Percentiles rank a stretch among this genome's conserved stretches.
These are phyloP conservation scores for Montifringilla adamsi DNA, from an alignment of 2,113 vertebrate genomes.

Conservation along the genomic window DNA sequence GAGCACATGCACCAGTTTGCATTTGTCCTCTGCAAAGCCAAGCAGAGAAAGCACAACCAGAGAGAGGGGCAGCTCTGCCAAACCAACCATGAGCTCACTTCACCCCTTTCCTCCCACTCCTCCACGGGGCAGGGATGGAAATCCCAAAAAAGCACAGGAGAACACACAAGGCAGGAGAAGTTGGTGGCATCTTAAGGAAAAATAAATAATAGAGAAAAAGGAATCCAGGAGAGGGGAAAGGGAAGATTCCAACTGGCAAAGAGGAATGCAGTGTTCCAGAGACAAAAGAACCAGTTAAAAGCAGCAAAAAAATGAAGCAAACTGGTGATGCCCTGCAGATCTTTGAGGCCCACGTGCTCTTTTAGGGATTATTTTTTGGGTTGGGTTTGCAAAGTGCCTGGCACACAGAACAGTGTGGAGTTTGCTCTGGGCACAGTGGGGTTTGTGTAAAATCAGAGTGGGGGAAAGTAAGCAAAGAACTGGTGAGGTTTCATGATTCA, in stretches of 20 bases:
- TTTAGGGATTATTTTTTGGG: background rate
- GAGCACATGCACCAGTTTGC: background rate
- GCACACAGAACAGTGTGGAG: background rate
- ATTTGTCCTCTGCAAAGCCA: background rate
- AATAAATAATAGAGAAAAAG: background rate
- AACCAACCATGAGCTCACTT: background rate
- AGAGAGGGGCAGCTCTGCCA: background rate
- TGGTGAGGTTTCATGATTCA: background rate
- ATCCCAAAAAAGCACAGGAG: conserved; percentile 12
- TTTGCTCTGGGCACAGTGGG: background rate
- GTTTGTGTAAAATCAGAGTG: background rate
- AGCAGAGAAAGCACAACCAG: background rate
- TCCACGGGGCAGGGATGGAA: background rate
- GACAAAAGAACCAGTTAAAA: conserved; percentile 34
- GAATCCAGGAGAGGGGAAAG: background rate
- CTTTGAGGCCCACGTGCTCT: background rate
- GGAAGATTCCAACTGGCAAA: background rate
- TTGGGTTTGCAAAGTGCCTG: background rate
- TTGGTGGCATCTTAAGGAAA: background rate
- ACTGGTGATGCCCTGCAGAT: background rate
- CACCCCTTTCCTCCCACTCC: background rate
- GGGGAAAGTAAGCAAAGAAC: background rate
- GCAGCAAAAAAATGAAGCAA: background rate
- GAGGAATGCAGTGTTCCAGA: background rate
- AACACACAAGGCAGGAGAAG: background rate